Evolutionary conservation across 2,113 vertebrate species (phyloP).

Genomic region (Pangasianodon gigas): DNA sequence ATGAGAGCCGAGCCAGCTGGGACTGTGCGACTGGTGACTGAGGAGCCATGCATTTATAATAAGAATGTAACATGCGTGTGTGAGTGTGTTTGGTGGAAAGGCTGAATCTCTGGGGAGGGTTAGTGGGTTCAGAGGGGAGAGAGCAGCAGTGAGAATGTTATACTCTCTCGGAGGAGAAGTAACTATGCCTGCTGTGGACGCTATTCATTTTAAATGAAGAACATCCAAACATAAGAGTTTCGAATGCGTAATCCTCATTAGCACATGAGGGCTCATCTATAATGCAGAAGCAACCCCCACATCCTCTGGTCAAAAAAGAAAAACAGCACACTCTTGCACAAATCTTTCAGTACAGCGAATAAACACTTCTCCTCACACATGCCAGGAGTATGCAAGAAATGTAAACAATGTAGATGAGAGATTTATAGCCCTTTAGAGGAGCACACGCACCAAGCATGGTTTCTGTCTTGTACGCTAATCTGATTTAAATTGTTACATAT

Average conservation of each 20-base stretch:
- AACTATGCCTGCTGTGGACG: conserved; percentile 19
- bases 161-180: conserved; percentile 9
- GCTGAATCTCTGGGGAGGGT: conserved; percentile 12
- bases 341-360: conserved; percentile 22
- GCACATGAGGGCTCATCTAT: conserved; percentile 62
- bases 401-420: conserved; percentile 42
- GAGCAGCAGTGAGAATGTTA: conserved; percentile 23
- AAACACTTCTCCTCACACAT: conserved; percentile 40
- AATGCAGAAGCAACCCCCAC: conserved; percentile 56
- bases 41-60: conserved; percentile 29
- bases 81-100: conserved; percentile 35
- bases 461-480: conserved; percentile 3
- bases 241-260: conserved; percentile 63
- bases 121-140: conserved; percentile 21
- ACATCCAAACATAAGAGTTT: conserved; percentile 70
- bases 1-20: conserved; percentile 59
- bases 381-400: conserved; percentile 22
- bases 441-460: conserved; percentile 24
- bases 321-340: neutral
- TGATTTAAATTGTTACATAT: conserved; percentile 17
- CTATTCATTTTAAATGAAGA: conserved; percentile 72
- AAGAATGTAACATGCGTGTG: conserved; percentile 41
- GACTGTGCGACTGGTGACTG: conserved; percentile 44
- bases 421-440: conserved; percentile 34
- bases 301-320: neutral